Evolutionary conservation across 2,797 vertebrate genomes (phyloP).

Genomic region (Rhinella marina): DNA sequence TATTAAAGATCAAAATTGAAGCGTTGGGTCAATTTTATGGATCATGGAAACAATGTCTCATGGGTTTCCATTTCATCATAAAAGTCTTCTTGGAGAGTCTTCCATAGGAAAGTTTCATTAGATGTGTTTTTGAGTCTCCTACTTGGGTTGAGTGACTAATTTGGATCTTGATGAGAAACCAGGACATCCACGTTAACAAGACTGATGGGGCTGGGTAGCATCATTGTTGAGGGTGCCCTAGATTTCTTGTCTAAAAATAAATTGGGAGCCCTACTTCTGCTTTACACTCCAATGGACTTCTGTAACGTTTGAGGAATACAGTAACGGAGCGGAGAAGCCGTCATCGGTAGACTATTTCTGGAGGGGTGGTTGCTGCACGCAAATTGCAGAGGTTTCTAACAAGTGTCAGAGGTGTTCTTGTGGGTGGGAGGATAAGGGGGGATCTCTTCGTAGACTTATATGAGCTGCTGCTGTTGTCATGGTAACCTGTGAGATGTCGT

Average conservation of each 20-base stretch:
- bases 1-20: neutral
- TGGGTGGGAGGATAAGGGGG: constrained; percentile 52
- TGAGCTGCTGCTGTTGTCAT: constrained; percentile 68
- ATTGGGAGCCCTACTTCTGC: neutral
- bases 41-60: neutral
- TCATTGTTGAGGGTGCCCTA: neutral
- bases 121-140: neutral
- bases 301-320: neutral
- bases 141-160: neutral
- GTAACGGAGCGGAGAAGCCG: neutral
- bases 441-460: constrained; percentile 62
- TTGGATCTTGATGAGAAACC: neutral
- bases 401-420: constrained; percentile 27
- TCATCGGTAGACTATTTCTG: constrained; percentile 1
- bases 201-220: neutral
- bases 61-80: neutral
- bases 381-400: constrained; percentile 48
- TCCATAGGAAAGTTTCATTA: neutral
- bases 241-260: constrained; percentile 18
- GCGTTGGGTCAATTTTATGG: neutral
- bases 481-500: constrained; percentile 68
- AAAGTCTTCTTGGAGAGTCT: neutral
- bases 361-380: neutral
- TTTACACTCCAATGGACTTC: neutral
- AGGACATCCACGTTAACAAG: neutral